Evolutionary conservation across 2,888 invertebrate genomes (phyloP), one percentile per base, ranked within the genome.

Genomic region (Melanophora roralis): DNA sequence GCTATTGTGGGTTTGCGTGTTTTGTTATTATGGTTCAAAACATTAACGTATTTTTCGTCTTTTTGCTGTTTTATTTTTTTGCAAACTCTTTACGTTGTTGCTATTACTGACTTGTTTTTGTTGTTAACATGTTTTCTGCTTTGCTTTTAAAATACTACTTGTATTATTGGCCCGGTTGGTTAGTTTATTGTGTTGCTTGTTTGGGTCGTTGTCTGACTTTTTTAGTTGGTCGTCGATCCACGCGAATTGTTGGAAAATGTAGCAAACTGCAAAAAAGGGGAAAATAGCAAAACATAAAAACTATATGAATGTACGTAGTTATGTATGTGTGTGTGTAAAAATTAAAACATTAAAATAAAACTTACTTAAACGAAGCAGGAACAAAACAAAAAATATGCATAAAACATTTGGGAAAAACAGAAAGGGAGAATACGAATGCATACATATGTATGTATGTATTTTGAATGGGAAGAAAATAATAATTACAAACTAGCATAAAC

Each of bases 11-110:
- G 72, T 80, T 80, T 76, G 80, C 80, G 80, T 80, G 80, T 68
- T 80, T 80, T 80, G 71, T 76, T 80, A 80, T 75, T 80, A 80
- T 76, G 80, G 62, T 76, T 80, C 80, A 80, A 67, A 76, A 76
- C 75, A 76, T 76, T 60, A 47, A 38, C 32, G 14, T 65, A 38
- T 71, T 62, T 53, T 40, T 65, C 19, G 40, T 34, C 16, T 60
- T 38, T 38, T 51, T 45, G 8, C 38, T 68, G 16, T 64, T 74
- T 40, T 67, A 51, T 34, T 78, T 67, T 74, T 40, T 36, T 43
- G 62, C 78, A 57, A 62, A 60, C 68, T 67, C 40, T 23, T 16
- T 57, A 27, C 27, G 53, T 51, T 67, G 60, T 53, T 53, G 21
- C 60, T 78, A 12, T 36, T 73, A 40, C 32, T 49, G 19, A 40